phyloP scores from a whole-genome alignment of 2,888 invertebrate genomes.

The Nineta flava region DNA sequence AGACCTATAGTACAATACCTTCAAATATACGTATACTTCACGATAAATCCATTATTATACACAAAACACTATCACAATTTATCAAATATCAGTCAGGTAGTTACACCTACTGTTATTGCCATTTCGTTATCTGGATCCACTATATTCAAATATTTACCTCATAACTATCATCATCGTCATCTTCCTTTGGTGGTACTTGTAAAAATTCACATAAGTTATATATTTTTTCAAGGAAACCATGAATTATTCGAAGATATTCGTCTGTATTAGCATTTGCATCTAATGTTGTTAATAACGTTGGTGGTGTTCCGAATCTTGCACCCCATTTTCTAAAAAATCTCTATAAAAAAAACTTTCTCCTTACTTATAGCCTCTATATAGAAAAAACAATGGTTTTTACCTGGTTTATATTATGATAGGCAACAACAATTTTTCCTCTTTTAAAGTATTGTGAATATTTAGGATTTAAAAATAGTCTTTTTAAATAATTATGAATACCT shows the following conservation, averaged over 20 bases:
- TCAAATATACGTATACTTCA: too few species aligned
- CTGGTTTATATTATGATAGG: slow-evolving; percentile 1
- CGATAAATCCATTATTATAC: too few species aligned
- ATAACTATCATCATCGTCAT: too few species aligned
- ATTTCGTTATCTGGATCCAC: too few species aligned
- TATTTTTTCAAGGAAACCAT: neutral
- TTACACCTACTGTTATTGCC: too few species aligned
- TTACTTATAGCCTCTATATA: too few species aligned
- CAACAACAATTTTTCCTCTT: neutral
- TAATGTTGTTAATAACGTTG: neutral
- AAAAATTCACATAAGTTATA: slow-evolving; percentile 2
- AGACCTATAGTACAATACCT: too few species aligned
- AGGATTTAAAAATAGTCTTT: neutral
- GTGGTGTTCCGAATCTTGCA: neutral
- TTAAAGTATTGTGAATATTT: neutral
- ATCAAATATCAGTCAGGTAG: too few species aligned
- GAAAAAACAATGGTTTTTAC: neutral
- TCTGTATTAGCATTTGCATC: neutral
- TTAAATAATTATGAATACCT: neutral
- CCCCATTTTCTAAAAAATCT: slow-evolving; percentile 1
- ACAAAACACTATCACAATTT: too few species aligned
- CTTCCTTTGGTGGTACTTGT: neutral
- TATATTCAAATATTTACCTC: too few species aligned
- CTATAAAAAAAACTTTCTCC: neutral
- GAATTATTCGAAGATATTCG: neutral